phyloP scores from a whole-genome alignment of 2,888 invertebrate species.

The Campoplex capitator region DNA sequence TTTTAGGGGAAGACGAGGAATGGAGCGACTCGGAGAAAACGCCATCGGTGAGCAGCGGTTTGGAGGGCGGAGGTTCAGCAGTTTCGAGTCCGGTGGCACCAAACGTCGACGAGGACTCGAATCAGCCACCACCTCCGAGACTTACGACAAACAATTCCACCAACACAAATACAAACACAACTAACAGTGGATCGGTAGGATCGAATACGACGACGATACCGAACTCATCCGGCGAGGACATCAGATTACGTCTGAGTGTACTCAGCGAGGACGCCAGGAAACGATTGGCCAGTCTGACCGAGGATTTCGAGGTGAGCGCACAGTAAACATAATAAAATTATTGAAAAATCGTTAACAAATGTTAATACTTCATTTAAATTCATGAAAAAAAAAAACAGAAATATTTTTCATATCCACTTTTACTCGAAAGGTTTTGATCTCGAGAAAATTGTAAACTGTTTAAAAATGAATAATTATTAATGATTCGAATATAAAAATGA shows the following conservation, averaged over 20 bases:
- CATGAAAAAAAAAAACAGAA: not conserved
- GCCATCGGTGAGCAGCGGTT: constrained; percentile 83
- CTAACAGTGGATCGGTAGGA: constrained; percentile 39
- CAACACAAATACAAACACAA: constrained; percentile 11
- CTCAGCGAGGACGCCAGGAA: constrained; percentile 82
- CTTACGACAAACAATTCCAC: constrained; percentile 67
- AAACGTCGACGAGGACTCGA: constrained; percentile 80
- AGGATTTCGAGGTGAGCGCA: constrained; percentile 80
- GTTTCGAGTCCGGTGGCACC: constrained; percentile 82
- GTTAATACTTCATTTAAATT: constrained; percentile 5
- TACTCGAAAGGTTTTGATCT: not conserved
- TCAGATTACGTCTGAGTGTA: constrained; percentile 78
- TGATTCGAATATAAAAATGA: not conserved
- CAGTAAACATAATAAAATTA: constrained; percentile 3
- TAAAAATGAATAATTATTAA: not conserved
- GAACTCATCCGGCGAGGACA: constrained; percentile 78
- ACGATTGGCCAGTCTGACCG: constrained; percentile 78
- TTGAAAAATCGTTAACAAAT: not conserved
- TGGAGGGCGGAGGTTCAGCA: constrained; percentile 82
- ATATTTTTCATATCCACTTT: not conserved
- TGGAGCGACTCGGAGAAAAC: constrained; percentile 84
- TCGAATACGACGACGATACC: constrained; percentile 54
- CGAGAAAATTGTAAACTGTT: not conserved
- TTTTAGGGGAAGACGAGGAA: constrained; percentile 84
- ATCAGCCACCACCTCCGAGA: constrained; percentile 79